These are phyloP conservation scores for Galendromus occidentalis DNA, from an alignment of 1,140 invertebrate species.

Conservation along the genomic window DNA sequence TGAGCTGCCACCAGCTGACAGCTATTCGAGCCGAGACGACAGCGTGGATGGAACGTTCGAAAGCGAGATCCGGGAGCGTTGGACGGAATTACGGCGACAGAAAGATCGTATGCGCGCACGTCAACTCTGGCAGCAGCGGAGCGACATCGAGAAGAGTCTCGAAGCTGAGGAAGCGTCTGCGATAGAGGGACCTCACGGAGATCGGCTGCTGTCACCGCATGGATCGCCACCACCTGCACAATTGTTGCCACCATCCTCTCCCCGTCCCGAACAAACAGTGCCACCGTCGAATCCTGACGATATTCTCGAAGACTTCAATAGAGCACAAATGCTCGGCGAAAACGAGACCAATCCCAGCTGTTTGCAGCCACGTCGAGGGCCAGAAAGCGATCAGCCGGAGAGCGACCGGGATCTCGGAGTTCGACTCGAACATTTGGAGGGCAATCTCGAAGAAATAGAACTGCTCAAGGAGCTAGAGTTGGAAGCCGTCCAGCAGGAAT, in stretches of 20 bases:
- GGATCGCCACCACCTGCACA: background rate
- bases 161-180: background rate
- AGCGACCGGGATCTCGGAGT: background rate
- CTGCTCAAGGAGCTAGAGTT: slow-evolving; percentile 8
- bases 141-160: slow-evolving; percentile 7
- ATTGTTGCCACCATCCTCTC: background rate
- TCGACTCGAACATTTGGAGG: background rate
- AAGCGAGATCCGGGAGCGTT: slow-evolving; percentile 6
- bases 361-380: background rate
- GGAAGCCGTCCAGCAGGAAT: slow-evolving; percentile 11
- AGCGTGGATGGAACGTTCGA: slow-evolving; percentile 4
- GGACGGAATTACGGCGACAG: slow-evolving; percentile 6
- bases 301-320: background rate
- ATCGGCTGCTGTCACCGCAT: background rate
- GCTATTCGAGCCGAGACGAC: slow-evolving; percentile 2
- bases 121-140: slow-evolving; percentile 1
- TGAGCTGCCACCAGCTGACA: background rate
- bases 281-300: background rate
- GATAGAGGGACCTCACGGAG: background rate
- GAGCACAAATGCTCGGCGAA: background rate
- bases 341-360: background rate
- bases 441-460: slow-evolving; percentile 8
- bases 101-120: background rate
- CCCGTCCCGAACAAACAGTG: background rate
- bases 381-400: background rate